Evolutionary conservation across 2,113 vertebrate genomes (phyloP).

Genomic region (Apeltes quadracus): DNA sequence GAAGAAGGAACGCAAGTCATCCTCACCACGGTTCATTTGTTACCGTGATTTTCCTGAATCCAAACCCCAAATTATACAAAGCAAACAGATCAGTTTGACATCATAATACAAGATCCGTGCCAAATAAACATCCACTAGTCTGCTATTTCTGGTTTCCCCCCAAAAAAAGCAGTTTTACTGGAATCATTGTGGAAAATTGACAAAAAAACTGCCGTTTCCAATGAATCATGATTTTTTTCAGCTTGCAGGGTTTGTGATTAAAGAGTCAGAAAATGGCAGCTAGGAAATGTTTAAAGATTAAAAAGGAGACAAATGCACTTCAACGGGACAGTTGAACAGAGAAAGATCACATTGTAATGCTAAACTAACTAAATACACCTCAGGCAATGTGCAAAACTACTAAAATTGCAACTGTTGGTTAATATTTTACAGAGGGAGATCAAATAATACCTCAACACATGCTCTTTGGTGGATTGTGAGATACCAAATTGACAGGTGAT

Average conservation of each 20-base stretch:
- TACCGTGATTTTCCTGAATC: conserved; percentile 28
- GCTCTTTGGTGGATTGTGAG: neutral
- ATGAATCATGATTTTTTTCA: conserved; percentile 52
- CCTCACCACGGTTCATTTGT: conserved; percentile 6
- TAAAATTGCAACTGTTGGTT: neutral
- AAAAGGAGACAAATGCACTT: conserved; percentile 14
- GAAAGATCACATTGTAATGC: neutral
- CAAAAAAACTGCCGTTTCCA: conserved; percentile 54
- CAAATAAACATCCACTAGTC: conserved; percentile 58
- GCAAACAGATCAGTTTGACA: conserved; percentile 41
- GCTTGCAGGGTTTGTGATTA: conserved; percentile 42
- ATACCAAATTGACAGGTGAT: neutral
- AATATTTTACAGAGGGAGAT: neutral
- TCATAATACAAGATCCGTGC: conserved; percentile 29
- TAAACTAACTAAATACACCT: neutral
- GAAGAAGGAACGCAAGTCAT: conserved; percentile 36
- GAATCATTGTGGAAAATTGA: conserved; percentile 65
- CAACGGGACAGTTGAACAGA: neutral
- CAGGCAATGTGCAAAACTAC: neutral
- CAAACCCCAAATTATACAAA: conserved; percentile 60
- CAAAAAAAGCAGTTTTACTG: conserved; percentile 55
- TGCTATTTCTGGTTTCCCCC: conserved; percentile 63
- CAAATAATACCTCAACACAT: neutral
- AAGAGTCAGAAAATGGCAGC: conserved; percentile 35
- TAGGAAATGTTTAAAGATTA: conserved; percentile 29